These are phyloP conservation scores for Adelges cooleyi DNA, from an alignment of 1,140 invertebrate species.

Conservation along the genomic window DNA sequence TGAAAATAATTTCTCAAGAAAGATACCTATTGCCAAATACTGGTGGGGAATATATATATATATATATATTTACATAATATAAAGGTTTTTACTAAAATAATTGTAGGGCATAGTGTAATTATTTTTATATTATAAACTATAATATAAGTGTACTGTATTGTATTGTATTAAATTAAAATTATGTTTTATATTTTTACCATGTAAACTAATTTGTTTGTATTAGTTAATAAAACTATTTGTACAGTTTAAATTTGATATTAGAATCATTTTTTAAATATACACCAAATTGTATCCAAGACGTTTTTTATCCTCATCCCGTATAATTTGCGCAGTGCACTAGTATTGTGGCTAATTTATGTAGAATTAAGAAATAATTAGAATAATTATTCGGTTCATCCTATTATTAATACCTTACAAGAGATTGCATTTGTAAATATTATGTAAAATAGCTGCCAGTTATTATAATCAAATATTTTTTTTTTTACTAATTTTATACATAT, in stretches of 20 bases:
- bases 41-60: neutral
- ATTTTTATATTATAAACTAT: constrained; percentile 4
- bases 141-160: neutral
- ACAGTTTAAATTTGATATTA: constrained; percentile 18
- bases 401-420: too few relatives aligned
- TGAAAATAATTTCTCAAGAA: neutral
- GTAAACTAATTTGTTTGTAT: neutral
- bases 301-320: too few relatives aligned
- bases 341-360: too few relatives aligned
- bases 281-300: too few relatives aligned
- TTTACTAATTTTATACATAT: too few relatives aligned
- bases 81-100: neutral
- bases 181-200: constrained; percentile 4
- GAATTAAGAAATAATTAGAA: too few relatives aligned
- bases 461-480: too few relatives aligned
- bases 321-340: too few relatives aligned
- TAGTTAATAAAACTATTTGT: constrained; percentile 12
- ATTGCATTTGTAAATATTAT: too few relatives aligned
- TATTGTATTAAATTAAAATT: constrained; percentile 13
- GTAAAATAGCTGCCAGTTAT: too few relatives aligned
- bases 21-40: constrained; percentile 4
- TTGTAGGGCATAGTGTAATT: neutral
- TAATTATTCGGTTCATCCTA: too few relatives aligned
- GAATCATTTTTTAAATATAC: too few relatives aligned
- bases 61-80: neutral